Conservation (phyloP, 2,113 vertebrate genomes). For the Cisticola juncidis region DNA sequence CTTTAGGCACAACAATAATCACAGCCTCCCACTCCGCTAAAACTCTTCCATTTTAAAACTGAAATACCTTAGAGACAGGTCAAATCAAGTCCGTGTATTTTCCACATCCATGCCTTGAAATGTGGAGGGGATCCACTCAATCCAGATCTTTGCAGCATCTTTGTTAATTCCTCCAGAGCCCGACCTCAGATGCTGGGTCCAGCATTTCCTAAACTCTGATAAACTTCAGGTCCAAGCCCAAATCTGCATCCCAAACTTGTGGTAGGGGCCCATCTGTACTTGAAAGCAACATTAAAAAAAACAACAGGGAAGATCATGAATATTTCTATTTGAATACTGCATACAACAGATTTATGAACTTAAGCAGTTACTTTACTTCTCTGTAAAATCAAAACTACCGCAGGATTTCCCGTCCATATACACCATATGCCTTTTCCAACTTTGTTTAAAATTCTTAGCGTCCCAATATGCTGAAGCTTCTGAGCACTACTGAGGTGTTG, state of each 20-base stretch:
- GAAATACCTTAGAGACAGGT: not conserved
- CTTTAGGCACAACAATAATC: not conserved
- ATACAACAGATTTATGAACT: conserved; percentile 53
- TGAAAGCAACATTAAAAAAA: not conserved
- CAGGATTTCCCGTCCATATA: conserved; percentile 46
- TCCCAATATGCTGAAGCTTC: not conserved
- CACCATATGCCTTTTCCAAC: conserved; percentile 28
- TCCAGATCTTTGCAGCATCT: not conserved
- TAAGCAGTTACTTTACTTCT: not conserved
- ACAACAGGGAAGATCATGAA: conserved; percentile 24
- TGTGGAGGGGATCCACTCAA: not conserved
- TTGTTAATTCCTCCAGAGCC: not conserved
- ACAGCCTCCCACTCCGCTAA: not conserved
- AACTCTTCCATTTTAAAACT: not conserved
- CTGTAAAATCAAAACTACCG: conserved; percentile 38
- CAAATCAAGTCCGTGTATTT: not conserved
- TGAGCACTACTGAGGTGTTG: not conserved
- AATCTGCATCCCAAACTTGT: conserved; percentile 45
- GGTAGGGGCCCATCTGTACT: conserved; percentile 7
- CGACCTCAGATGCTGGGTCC: not conserved
- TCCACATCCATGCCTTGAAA: not conserved
- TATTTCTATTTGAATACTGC: not conserved
- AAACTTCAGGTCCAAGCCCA: not conserved
- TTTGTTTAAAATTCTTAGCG: not conserved
- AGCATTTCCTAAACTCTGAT: not conserved